phyloP scores from a whole-genome alignment of 2,797 vertebrate species.

The Eospalax fontanierii region DNA sequence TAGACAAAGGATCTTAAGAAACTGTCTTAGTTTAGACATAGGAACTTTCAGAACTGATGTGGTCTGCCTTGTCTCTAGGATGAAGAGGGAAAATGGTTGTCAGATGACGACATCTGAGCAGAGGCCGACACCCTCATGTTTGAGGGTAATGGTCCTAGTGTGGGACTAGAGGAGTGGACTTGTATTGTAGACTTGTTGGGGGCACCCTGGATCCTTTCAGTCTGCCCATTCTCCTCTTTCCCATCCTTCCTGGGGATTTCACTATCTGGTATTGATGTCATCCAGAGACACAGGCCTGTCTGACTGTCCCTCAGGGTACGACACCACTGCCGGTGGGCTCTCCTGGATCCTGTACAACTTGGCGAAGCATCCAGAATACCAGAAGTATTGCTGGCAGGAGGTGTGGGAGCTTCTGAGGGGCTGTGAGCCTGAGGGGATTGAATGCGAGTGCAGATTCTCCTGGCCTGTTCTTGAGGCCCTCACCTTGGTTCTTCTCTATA shows the following conservation, averaged over 20 bases:
- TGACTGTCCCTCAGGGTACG: slow-evolving; percentile 29
- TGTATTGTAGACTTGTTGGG: not conserved
- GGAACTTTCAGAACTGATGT: not conserved
- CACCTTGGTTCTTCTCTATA: not conserved
- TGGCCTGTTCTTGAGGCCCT: not conserved
- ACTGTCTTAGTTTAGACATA: not conserved
- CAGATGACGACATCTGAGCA: slow-evolving; percentile 91
- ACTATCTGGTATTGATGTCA: not conserved
- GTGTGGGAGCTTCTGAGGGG: slow-evolving; percentile 87
- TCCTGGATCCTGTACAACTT: slow-evolving; percentile 92
- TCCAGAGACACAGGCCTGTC: not conserved
- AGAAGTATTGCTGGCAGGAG: slow-evolving; percentile 92
- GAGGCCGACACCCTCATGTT: slow-evolving; percentile 95
- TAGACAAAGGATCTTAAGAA: not conserved
- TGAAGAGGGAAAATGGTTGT: slow-evolving; percentile 89
- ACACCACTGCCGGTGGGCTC: slow-evolving; percentile 89
- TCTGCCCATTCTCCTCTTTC: not conserved
- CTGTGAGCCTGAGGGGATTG: slow-evolving; percentile 83
- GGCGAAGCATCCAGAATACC: slow-evolving; percentile 92
- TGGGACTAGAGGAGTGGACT: slow-evolving; percentile 80
- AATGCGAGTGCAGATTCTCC: slow-evolving; percentile 89
- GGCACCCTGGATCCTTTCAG: not conserved
- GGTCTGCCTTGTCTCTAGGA: slow-evolving; percentile 84
- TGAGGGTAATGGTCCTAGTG: slow-evolving; percentile 88
- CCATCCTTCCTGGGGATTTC: not conserved